These are phyloP conservation scores for Julus scanicus DNA, from an alignment of 2,888 invertebrate species.

Conservation along the genomic window DNA sequence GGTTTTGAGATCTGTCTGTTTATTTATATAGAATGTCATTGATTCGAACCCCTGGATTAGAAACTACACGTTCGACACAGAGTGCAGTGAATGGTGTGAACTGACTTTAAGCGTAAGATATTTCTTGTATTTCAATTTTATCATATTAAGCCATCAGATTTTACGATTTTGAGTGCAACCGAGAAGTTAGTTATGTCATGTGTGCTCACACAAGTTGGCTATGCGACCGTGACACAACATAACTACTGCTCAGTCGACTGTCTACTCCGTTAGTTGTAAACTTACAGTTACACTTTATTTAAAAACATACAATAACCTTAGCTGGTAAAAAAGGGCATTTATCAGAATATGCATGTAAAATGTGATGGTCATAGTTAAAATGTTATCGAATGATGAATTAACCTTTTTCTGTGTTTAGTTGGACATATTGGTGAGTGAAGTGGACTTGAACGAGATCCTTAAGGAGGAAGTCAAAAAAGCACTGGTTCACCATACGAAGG, in stretches of 20 bases:
- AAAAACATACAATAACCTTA: too few species aligned
- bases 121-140: neutral
- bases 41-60: slow-evolving; percentile 68
- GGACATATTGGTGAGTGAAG: slow-evolving; percentile 48
- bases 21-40: slow-evolving; percentile 63
- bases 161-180: too few species aligned
- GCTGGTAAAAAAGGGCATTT: too few species aligned
- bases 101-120: slow-evolving; percentile 77
- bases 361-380: neutral
- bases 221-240: too few species aligned
- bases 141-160: too few species aligned
- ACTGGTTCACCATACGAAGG: slow-evolving; percentile 81
- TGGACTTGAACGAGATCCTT: slow-evolving; percentile 53
- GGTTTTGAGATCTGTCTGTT: neutral
- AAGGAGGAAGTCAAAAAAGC: slow-evolving; percentile 75
- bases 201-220: too few species aligned
- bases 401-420: neutral
- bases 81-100: slow-evolving; percentile 85
- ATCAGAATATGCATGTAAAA: too few species aligned
- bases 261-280: too few species aligned
- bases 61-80: slow-evolving; percentile 80
- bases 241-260: too few species aligned
- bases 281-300: too few species aligned
- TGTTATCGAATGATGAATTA: neutral
- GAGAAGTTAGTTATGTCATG: too few species aligned